These are phyloP conservation scores for Nyctibius bracteatus DNA, from an alignment of 2,113 vertebrate species.

Conservation along the genomic window DNA sequence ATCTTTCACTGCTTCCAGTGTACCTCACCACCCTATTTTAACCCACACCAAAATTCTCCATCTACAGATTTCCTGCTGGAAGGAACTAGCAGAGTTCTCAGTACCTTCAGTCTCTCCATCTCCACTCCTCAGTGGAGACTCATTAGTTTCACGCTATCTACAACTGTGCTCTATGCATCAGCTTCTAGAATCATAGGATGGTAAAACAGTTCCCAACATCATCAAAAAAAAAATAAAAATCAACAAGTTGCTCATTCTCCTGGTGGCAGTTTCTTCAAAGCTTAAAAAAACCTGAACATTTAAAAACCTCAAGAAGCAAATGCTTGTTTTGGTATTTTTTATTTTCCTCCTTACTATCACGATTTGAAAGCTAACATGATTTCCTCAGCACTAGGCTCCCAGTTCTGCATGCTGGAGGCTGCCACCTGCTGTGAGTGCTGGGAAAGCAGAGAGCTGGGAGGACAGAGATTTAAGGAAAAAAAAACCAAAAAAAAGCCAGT, in stretches of 20 bases:
- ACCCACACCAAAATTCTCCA: background rate
- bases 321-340: background rate
- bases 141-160: background rate
- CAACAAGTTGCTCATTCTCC: background rate
- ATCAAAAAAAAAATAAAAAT: too few relatives aligned
- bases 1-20: background rate
- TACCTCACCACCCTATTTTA: too few relatives aligned
- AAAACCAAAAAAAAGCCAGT: too few relatives aligned
- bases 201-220: background rate
- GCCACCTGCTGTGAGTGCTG: background rate
- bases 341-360: too few relatives aligned
- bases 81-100: background rate
- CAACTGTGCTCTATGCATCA: rapidly evolving
- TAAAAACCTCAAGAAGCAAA: background rate
- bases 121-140: background rate
- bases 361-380: background rate
- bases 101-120: background rate
- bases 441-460: background rate
- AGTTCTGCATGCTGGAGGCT: background rate
- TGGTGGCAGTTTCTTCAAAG: background rate
- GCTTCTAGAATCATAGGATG: background rate
- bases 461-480: background rate
- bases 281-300: rapidly evolving
- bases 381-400: background rate
- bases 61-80: background rate